Evolutionary conservation across 35 echinoderm and acorn worm genomes (phyloP), one percentile per base, ranked within the genome.

Genomic region (Acanthaster planci): DNA sequence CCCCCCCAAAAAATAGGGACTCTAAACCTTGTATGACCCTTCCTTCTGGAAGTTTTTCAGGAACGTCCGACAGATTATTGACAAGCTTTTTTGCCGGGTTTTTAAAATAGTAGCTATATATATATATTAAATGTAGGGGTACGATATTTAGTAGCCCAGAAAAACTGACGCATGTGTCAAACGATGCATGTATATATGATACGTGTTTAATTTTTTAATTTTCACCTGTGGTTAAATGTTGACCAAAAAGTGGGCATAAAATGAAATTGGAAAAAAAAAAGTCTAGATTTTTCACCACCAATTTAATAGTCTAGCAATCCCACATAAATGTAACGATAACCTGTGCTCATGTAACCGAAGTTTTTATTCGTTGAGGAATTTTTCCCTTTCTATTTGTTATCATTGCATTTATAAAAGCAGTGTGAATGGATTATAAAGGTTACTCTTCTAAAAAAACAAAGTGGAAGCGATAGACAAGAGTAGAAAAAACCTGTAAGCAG

Each of bases 201-300:
- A 47, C 42, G 12, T 47, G 42, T 31, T 72, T 72, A 31, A 19
- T 27, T 72, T 72, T 72, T 72, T 72, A 27, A 72, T 27, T 72
- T 72, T 72, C 64, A 72, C 64, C 22, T 12, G 64, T 72, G 64
- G 64, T 72, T 72, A 72, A 72, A 34, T 72, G 64, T 72, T 72
- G 64, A 72, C 26, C 14, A 29, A 34, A n/a, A 72, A 72, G 14
- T 72, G 64, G 64, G 64, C 34, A 12, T 26, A 26, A 72, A 31
- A 14, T 14, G 23, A 34, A 72, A 36, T 47, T 47, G 12, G 12
- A 47, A 47, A 47, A 47, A 47, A 47, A 47, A 47, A 47, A 47
- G 64, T 72, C 21, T 72, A 72, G 64, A 72, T 72, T 72, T 72
- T 72, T 72, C 64, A 72, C 29, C 64, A 72, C 64, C 64, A 72